Evolutionary conservation across 2,888 invertebrate genomes (phyloP).

Genomic region (Atethmia centrago): DNA sequence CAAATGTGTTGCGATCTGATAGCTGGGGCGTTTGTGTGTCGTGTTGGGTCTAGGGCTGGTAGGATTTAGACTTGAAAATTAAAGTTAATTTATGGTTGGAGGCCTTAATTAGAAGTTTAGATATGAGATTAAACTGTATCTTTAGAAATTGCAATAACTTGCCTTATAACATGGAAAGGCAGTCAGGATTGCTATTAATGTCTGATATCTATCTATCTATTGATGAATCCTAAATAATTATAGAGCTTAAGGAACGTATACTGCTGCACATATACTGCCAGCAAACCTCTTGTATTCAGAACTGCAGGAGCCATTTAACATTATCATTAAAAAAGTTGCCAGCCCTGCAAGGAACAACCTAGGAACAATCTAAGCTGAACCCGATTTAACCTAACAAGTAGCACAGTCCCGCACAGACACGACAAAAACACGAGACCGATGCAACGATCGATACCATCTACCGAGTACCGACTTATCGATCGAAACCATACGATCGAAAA

Average conservation of each 20-base stretch:
- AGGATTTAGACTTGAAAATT: slow-evolving; percentile 35
- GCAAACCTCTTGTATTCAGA: neutral
- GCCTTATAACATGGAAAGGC: neutral
- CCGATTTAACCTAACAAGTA: slow-evolving; percentile 55
- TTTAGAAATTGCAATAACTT: slow-evolving; percentile 21
- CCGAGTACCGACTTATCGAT: slow-evolving; percentile 53
- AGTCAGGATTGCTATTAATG: neutral
- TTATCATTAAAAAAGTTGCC: slow-evolving; percentile 12
- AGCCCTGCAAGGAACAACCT: slow-evolving; percentile 50
- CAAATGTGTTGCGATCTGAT: slow-evolving; percentile 69
- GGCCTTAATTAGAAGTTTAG: slow-evolving; percentile 41
- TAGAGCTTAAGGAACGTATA: neutral
- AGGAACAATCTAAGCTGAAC: slow-evolving; percentile 32
- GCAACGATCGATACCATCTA: slow-evolving; percentile 63
- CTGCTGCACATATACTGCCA: neutral
- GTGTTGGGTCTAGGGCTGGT: slow-evolving; percentile 45
- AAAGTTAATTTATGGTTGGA: slow-evolving; percentile 53
- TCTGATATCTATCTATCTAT: neutral
- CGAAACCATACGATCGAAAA: slow-evolving; percentile 68
- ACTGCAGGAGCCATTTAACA: neutral
- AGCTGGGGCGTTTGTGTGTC: slow-evolving; percentile 48
- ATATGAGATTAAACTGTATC: slow-evolving; percentile 20
- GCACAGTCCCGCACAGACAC: slow-evolving; percentile 53
- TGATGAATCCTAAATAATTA: neutral
- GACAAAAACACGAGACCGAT: slow-evolving; percentile 57